phyloP scores from a whole-genome alignment of 2,113 vertebrate genomes.

The Prolemur simus region DNA sequence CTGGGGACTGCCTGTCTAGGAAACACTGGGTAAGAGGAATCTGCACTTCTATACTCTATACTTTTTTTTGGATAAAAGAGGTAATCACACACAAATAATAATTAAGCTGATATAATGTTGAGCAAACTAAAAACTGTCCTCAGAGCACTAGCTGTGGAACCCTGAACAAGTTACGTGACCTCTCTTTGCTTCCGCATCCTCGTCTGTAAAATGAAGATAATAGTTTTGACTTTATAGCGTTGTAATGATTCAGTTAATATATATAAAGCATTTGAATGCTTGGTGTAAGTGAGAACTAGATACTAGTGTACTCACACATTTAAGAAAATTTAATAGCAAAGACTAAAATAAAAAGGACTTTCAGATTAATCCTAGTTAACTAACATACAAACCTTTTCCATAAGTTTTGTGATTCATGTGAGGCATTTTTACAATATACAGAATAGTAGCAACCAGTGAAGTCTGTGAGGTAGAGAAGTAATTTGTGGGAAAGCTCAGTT shows the following conservation, averaged over 20 bases:
- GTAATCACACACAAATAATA: background rate
- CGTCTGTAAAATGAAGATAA: background rate
- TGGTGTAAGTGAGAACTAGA: background rate
- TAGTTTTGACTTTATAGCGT: background rate
- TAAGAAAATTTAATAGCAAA: constrained; percentile 4
- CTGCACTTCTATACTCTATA: background rate
- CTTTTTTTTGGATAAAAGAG: background rate
- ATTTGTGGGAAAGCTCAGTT: background rate
- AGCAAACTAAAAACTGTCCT: background rate
- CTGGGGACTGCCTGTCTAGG: too few relatives aligned
- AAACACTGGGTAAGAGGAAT: background rate
- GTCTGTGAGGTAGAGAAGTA: background rate
- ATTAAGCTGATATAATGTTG: background rate
- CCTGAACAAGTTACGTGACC: background rate
- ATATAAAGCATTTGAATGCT: background rate
- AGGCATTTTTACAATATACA: background rate
- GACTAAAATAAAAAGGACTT: background rate
- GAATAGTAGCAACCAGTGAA: background rate
- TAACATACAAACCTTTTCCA: background rate
- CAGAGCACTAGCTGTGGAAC: background rate
- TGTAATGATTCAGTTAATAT: background rate
- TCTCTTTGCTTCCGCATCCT: background rate
- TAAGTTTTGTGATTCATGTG: background rate
- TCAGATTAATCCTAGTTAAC: background rate
- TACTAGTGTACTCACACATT: background rate